These are phyloP conservation scores for Eilema depressum DNA, from an alignment of 2,888 invertebrate species.

Conservation along the genomic window DNA sequence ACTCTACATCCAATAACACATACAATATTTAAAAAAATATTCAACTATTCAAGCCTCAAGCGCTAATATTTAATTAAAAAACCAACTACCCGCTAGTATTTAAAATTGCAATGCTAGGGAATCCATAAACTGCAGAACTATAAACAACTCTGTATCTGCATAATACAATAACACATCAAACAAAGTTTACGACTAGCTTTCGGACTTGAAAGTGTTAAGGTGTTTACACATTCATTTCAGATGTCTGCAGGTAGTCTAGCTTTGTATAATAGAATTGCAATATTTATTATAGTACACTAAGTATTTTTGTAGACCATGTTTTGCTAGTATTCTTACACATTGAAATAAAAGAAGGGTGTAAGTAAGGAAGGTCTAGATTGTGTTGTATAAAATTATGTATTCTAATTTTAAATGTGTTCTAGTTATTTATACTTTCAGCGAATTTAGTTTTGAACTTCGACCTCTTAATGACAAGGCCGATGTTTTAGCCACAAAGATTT, in stretches of 20 bases:
- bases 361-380: too few species aligned
- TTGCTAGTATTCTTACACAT: neutral
- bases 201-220: conserved; percentile 65
- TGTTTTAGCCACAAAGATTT: too few species aligned
- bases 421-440: too few species aligned
- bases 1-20: neutral
- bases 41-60: conserved; percentile 39
- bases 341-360: neutral
- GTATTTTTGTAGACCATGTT: neutral
- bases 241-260: neutral
- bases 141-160: conserved; percentile 67
- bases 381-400: too few species aligned
- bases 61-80: conserved; percentile 52
- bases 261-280: neutral
- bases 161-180: conserved; percentile 70
- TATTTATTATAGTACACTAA: neutral
- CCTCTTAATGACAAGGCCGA: too few species aligned
- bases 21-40: conserved; percentile 36
- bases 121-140: conserved; percentile 52
- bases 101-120: conserved; percentile 51
- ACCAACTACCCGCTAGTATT: conserved; percentile 49
- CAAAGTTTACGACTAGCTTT: conserved; percentile 60
- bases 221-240: conserved; percentile 6
- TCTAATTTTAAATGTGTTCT: too few species aligned
- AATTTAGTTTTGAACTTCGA: too few species aligned